phyloP scores from a whole-genome alignment of 2,888 invertebrate species.

The Orgyia antiqua region DNA sequence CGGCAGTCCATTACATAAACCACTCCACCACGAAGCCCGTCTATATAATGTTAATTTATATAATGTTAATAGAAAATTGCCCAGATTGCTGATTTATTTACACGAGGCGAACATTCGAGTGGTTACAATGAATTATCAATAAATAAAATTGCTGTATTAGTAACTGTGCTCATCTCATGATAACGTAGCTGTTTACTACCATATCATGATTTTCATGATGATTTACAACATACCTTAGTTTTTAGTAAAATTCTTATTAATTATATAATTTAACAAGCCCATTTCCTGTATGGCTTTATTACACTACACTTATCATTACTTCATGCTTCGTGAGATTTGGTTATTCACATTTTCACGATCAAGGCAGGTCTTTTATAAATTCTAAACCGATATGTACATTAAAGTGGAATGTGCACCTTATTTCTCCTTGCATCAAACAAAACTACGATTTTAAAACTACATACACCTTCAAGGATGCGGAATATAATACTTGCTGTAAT shows the following conservation, averaged over 20 bases:
- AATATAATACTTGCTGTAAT: too few relatives aligned
- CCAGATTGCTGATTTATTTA: slow-evolving; percentile 28
- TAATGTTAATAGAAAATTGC: slow-evolving; percentile 31
- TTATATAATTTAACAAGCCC: too few relatives aligned
- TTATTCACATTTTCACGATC: neutral
- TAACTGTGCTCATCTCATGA: slow-evolving; percentile 9
- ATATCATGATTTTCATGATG: slow-evolving; percentile 32
- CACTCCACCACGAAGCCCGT: too few relatives aligned
- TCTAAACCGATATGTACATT: neutral
- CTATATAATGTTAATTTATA: too few relatives aligned
- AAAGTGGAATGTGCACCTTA: slow-evolving; percentile 26
- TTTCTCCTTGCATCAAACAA: slow-evolving; percentile 30
- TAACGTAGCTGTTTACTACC: slow-evolving; percentile 27
- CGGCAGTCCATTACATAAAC: too few relatives aligned
- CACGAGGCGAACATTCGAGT: slow-evolving; percentile 28
- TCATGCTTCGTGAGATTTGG: neutral
- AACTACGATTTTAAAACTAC: slow-evolving; percentile 28
- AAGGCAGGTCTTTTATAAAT: neutral
- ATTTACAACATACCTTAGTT: slow-evolving; percentile 42
- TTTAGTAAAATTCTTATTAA: slow-evolving; percentile 33
- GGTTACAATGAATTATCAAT: slow-evolving; percentile 26
- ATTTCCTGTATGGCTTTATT: slow-evolving; percentile 22
- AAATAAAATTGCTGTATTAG: slow-evolving; percentile 29
- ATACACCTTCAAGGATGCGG: slow-evolving; percentile 34
- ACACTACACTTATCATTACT: too few relatives aligned